A percentile compares a stretch with the other conserved stretches of the same genome.
These are phyloP conservation scores for Stenichneumon culpator DNA, from an alignment of 2,888 invertebrate genomes.

Conservation along the genomic window DNA sequence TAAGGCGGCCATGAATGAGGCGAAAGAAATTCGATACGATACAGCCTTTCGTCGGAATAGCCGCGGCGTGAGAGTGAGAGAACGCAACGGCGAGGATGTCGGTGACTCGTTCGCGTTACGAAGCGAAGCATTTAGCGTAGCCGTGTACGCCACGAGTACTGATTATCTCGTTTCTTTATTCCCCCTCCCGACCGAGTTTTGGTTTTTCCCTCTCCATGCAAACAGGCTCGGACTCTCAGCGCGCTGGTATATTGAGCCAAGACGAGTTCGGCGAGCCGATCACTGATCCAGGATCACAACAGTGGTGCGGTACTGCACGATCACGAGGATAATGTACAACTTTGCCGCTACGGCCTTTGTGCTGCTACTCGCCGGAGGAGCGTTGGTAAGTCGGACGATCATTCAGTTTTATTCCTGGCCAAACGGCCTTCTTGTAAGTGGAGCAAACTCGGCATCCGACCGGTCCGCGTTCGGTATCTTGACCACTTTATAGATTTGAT, in stretches of 20 bases:
- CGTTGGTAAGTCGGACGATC: constrained; percentile 49
- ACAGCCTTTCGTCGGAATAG: no score
- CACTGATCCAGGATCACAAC: constrained; percentile 57
- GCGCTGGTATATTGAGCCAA: constrained; percentile 33
- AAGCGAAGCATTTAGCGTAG: constrained; percentile 26
- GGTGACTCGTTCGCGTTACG: background rate
- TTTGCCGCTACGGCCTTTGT: constrained; percentile 58
- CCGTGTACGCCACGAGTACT: constrained; percentile 13
- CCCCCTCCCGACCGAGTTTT: constrained; percentile 40
- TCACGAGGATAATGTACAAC: constrained; percentile 58
- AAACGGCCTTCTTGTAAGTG: constrained; percentile 50
- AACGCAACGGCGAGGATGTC: background rate
- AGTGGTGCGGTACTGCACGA: constrained; percentile 19
- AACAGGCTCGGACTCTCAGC: constrained; percentile 18
- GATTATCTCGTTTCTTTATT: constrained; percentile 61
- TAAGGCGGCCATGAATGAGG: no score
- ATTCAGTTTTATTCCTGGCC: constrained; percentile 31
- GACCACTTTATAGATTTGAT: background rate
- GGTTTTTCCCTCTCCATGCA: constrained; percentile 43
- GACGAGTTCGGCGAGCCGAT: constrained; percentile 55
- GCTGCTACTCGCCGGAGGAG: constrained; percentile 45
- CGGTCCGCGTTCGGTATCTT: background rate
- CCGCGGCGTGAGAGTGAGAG: background rate
- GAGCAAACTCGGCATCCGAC: constrained; percentile 14
- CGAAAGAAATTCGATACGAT: no score